Evolutionary conservation across 2,113 vertebrate species (phyloP).

Genomic region (Trinectes maculatus): DNA sequence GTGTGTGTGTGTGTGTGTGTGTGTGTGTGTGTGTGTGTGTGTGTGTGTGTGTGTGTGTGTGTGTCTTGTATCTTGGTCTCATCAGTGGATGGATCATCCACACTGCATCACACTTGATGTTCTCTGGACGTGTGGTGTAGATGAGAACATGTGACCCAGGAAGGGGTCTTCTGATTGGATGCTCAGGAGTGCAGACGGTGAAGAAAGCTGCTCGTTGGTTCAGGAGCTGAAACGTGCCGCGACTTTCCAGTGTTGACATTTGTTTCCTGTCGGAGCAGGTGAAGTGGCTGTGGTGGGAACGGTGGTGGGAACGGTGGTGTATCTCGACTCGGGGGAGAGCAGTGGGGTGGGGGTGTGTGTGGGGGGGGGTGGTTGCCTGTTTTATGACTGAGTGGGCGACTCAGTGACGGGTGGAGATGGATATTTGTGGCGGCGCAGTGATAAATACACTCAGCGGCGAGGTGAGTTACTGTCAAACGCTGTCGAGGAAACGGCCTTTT

Average conservation of each 20-base stretch:
- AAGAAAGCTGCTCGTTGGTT: no score
- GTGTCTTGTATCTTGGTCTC: conserved; percentile 55
- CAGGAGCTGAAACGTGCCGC: neutral
- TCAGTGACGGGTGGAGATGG: conserved; percentile 46
- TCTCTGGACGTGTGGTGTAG: conserved; percentile 21
- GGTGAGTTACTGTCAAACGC: conserved; percentile 58
- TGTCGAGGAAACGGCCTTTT: conserved; percentile 25
- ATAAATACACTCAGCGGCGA: conserved; percentile 47
- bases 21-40: conserved; percentile 17
- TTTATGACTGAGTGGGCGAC: conserved; percentile 23
- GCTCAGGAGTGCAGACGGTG: no score
- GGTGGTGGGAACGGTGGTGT: conserved; percentile 20
- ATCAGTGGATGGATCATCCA: conserved; percentile 56
- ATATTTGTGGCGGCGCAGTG: conserved; percentile 30
- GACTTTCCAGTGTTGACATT: conserved; percentile 2
- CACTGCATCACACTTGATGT: conserved; percentile 36
- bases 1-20: neutral
- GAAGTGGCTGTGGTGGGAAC: conserved; percentile 10
- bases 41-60: conserved; percentile 13
- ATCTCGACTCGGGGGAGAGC: no score
- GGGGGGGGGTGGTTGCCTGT: no score
- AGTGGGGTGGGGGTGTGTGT: no score
- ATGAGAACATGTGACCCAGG: no score
- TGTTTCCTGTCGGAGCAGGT: conserved; percentile 9
- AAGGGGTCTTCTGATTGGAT: no score